Evolutionary conservation across 1,140 invertebrate species (phyloP).

Genomic region (Polyergus mexicanus): DNA sequence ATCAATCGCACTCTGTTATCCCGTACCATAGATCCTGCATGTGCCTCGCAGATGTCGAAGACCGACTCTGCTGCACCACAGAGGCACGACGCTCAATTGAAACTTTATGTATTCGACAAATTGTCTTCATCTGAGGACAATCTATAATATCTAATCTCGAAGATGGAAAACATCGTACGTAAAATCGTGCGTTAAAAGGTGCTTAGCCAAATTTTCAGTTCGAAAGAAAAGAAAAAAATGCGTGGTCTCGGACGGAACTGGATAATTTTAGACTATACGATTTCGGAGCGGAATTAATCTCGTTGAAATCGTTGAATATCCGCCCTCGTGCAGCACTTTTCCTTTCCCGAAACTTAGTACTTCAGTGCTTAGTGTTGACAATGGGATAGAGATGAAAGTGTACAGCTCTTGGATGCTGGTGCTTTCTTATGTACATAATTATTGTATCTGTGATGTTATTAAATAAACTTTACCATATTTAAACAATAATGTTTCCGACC

Average conservation of each 20-base stretch:
- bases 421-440: slow-evolving; percentile 82
- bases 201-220: slow-evolving; percentile 45
- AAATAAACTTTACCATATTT: slow-evolving; percentile 85
- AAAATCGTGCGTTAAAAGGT: slow-evolving; percentile 55
- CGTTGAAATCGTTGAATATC: slow-evolving; percentile 72
- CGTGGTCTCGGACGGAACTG: slow-evolving; percentile 47
- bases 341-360: slow-evolving; percentile 79
- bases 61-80: slow-evolving; percentile 76
- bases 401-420: slow-evolving; percentile 42
- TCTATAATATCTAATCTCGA: slow-evolving; percentile 72
- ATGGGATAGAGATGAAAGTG: slow-evolving; percentile 74
- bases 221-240: background rate
- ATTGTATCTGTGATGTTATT: slow-evolving; percentile 86
- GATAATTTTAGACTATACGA: slow-evolving; percentile 64
- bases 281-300: slow-evolving; percentile 61
- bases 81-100: slow-evolving; percentile 81
- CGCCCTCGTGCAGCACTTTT: slow-evolving; percentile 76
- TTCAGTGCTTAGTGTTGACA: slow-evolving; percentile 80
- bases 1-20: slow-evolving; percentile 80
- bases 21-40: slow-evolving; percentile 79
- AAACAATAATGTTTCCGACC: slow-evolving; percentile 65
- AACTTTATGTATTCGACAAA: slow-evolving; percentile 83
- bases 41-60: slow-evolving; percentile 80
- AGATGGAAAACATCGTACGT: slow-evolving; percentile 33
- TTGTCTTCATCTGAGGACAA: slow-evolving; percentile 82